Base-by-base conservation (phyloP, 2,888 invertebrate genomes). In the Argyresthia albistria region DNA sequence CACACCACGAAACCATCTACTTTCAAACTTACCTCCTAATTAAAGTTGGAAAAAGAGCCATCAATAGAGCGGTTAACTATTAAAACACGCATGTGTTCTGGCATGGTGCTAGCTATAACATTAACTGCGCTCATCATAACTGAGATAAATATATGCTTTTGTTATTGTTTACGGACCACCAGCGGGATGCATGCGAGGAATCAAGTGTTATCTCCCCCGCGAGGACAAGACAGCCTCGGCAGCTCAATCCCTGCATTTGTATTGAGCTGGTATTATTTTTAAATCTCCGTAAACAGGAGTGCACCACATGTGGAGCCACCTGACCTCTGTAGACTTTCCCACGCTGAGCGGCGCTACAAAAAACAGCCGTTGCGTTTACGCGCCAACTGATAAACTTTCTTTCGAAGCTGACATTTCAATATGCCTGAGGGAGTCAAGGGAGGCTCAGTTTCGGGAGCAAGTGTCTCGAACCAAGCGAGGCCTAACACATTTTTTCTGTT, bases 111-210 rank as follows among this genome's bases (percentile, higher is more conserved):
- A 64, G 56, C 54, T 55, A 64, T 60, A 61, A 65, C 69, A 70
- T 64, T 71, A 71, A 73, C 25, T 73, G 66, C 62, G 62, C 60
- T 65, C 64, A 65, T 74, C 70, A 73, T 73, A 73, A 70, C 70
- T 64, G 66, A 73, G 69, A 76, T 76, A 74, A 76, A 65, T 64
- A 74, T 73, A 75, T 65, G 64, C 58, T 66, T 64, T 10, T 80
- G 77, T 80, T 83, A 80, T 81, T 83, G 80, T 80, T 80, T 73
- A 75, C 56, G 65, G 84, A 86, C 84, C 86, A 86, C 86, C 86
- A 71, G 67, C 62, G 56, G 56, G 56, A 12, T 11, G 63, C 54
- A 51, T 54, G 61, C 60, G 63, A 60, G 61, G 66, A 63, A 60
- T 61, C 61, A 57, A 60, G 59, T 25, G 25, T 25, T 60, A 66